A percentile compares a stretch with the other conserved stretches of the same genome.
Conservation (phyloP, 2,797 vertebrate species). For the Myotis planiceps region DNA sequence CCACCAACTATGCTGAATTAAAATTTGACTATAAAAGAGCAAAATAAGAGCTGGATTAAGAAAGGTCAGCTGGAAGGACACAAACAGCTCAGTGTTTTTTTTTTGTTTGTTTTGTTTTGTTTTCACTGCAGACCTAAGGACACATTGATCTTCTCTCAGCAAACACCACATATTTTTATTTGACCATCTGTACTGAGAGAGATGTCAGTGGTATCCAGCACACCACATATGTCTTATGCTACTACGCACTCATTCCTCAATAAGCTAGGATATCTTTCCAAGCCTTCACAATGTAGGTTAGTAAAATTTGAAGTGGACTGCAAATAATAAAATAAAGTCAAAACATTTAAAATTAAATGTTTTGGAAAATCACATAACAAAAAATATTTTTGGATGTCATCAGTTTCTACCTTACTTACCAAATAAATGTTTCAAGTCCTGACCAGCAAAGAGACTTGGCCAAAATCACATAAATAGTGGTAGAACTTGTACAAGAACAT, state of each 20-base stretch:
- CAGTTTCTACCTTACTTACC: background rate
- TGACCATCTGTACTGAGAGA: background rate
- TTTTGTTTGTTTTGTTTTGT: background rate
- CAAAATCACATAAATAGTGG: background rate
- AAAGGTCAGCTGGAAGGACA: background rate
- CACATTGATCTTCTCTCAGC: background rate
- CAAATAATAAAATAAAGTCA: background rate
- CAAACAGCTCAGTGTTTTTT: background rate
- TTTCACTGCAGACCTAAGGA: background rate
- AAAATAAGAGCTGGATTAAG: background rate
- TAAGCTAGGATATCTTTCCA: background rate
- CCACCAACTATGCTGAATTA: constrained; percentile 38
- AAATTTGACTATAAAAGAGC: background rate
- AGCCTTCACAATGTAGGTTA: background rate
- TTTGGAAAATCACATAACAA: background rate
- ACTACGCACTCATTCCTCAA: background rate
- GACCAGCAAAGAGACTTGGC: background rate
- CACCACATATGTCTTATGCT: background rate
- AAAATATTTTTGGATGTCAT: background rate
- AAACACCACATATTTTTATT: background rate
- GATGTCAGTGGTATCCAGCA: background rate
- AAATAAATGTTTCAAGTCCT: background rate
- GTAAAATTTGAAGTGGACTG: background rate
- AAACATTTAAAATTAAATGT: background rate
- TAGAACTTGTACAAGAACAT: background rate